phyloP scores from a whole-genome alignment of 1,140 invertebrate species.

The Rhyzopertha dominica region DNA sequence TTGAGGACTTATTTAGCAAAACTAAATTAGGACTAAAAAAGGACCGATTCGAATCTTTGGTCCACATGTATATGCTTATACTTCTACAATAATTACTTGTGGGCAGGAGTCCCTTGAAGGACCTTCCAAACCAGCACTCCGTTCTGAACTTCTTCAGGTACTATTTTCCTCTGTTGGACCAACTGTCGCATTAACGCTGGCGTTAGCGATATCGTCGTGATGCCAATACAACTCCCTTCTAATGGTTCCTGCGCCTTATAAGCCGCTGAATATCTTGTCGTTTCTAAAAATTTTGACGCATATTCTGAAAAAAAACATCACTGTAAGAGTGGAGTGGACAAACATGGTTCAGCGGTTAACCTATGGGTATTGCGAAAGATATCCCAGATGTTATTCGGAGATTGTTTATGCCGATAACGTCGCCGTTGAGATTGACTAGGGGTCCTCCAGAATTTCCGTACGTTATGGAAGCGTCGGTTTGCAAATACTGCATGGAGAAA shows the following conservation, averaged over 20 bases:
- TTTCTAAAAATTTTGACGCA: constrained; percentile 77
- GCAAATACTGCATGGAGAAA: constrained; percentile 86
- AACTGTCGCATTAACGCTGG: constrained; percentile 72
- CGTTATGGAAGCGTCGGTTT: constrained; percentile 92
- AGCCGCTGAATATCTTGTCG: constrained; percentile 48
- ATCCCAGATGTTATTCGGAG: constrained; percentile 91
- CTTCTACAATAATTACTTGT: constrained; percentile 73
- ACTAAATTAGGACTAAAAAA: background rate
- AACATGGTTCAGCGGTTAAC: constrained; percentile 20
- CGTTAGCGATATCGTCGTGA: constrained; percentile 83
- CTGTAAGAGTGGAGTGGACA: background rate
- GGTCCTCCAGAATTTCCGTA: constrained; percentile 95
- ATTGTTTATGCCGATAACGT: constrained; percentile 91
- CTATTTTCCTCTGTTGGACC: constrained; percentile 49
- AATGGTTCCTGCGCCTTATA: constrained; percentile 26
- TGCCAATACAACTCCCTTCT: constrained; percentile 69
- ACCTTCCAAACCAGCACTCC: constrained; percentile 87
- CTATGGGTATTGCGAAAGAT: constrained; percentile 91
- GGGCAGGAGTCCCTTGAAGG: constrained; percentile 78
- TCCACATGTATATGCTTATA: too few relatives aligned
- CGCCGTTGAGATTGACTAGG: constrained; percentile 86
- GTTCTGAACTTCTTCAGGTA: constrained; percentile 58
- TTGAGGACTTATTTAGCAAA: background rate
- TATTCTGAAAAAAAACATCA: constrained; percentile 54
- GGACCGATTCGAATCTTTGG: background rate